Base-by-base conservation (phyloP, 1,140 invertebrate genomes). In the Delia radicum region DNA sequence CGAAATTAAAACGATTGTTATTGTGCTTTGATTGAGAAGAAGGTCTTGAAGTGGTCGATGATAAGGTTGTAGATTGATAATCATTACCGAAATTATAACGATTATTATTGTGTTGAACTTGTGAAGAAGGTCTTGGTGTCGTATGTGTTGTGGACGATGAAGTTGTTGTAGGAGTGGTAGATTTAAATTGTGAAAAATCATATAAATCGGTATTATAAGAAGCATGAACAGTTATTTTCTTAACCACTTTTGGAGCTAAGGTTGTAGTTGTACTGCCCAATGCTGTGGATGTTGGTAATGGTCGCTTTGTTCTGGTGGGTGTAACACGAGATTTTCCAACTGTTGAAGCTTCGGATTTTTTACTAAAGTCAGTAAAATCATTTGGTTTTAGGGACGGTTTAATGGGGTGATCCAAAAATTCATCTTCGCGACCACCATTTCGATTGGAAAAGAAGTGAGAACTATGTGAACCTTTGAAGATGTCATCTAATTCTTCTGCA, bases 371-470 rank as follows among this genome's bases (percentile, higher is more conserved):
- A 13, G 28, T 79, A n/a, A 84, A 79, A 13, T 85, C 83, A 31
- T 76, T 76, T 5, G 63, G 63, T 55, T 76, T 83, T 69, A 79
- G 76, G 24, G 80, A 76, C 71, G 80, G 74, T 12, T 80, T 81
- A 10, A 63, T 65, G 5, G 78, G 79, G 65, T 84, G 79, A 77
- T 92, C 90, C 18, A 82, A 81, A 46, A 81, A 83, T 65, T 79
- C 79, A 55, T 79, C 79, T 74, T 86, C 85, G 72, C 84, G 81
- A 42, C 89, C 89, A 28, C 87, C 87, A 79, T 91, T 91, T 31
- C 87, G 84, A 79, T 90, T 91, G 77, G 89, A 88, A 81, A 90
- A 92, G 80, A 91, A 91, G 79, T 91, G 91, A 33, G 90, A 90
- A 75, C 89, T 92, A 78, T 90, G 90, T 73, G 89, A 91, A 65